phyloP scores from a whole-genome alignment of 1,140 invertebrate species.

The Scaptomyza montana region DNA sequence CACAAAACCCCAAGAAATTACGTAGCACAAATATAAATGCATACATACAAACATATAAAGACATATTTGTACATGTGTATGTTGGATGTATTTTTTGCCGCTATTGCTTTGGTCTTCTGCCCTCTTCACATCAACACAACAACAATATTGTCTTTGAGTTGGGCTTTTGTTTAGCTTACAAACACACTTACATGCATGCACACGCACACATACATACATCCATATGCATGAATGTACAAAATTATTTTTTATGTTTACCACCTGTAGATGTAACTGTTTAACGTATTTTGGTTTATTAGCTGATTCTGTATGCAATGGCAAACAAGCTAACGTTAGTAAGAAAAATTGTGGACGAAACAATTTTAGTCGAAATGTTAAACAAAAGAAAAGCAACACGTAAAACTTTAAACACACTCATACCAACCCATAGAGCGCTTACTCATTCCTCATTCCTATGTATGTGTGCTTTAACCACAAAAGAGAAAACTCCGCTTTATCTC shows the following conservation, averaged over 20 bases:
- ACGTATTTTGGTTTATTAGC: conserved; percentile 48
- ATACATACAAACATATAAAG: conserved; percentile 23
- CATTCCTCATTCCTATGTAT: conserved; percentile 37
- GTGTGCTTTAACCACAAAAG: conserved; percentile 65
- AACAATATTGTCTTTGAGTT: conserved; percentile 34
- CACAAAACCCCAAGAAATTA: conserved; percentile 75
- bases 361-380: conserved; percentile 65
- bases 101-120: conserved; percentile 40
- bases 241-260: conserved; percentile 32
- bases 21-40: conserved; percentile 73
- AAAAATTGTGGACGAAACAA: conserved; percentile 63
- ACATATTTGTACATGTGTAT: conserved; percentile 18
- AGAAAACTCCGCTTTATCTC: conserved; percentile 72
- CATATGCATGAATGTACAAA: conserved; percentile 7
- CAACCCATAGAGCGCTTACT: conserved; percentile 40
- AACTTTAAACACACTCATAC: conserved; percentile 47
- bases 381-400: conserved; percentile 78
- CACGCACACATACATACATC: not conserved
- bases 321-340: conserved; percentile 6
- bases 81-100: conserved; percentile 40
- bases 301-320: conserved; percentile 57
- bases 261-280: conserved; percentile 58
- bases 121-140: conserved; percentile 23
- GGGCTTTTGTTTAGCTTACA: conserved; percentile 39
- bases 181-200: not conserved